phyloP scores from a whole-genome alignment of 2,888 invertebrate species.

The Saturnia japonica region DNA sequence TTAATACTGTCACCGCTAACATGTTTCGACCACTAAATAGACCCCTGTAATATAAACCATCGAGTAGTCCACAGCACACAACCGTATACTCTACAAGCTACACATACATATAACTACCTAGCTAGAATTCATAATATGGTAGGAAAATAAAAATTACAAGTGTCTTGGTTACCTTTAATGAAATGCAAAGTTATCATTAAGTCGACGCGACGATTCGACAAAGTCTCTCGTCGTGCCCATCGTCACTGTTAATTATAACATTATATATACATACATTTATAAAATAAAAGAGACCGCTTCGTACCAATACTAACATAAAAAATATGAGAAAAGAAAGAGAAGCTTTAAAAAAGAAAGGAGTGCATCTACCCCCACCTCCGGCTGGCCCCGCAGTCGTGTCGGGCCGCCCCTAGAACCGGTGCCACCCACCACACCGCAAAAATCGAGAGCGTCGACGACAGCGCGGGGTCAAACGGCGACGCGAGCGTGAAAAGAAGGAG shows the following conservation, averaged over 20 bases:
- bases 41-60: conserved; percentile 52
- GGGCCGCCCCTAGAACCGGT: conserved; percentile 80
- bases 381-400: conserved; percentile 68
- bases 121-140: too few relatives aligned
- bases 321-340: conserved; percentile 82
- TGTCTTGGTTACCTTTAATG: conserved; percentile 75
- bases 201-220: conserved; percentile 68
- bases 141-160: conserved; percentile 68
- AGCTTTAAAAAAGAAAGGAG: conserved; percentile 81
- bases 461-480: conserved; percentile 82
- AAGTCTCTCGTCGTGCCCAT: conserved; percentile 74
- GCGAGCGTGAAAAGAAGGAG: conserved; percentile 81
- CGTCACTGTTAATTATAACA: conserved; percentile 80
- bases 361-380: conserved; percentile 78
- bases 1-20: conserved; percentile 59
- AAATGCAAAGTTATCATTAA: conserved; percentile 80
- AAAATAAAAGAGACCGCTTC: conserved; percentile 80
- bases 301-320: conserved; percentile 78
- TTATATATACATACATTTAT: conserved; percentile 63
- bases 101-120: too few relatives aligned
- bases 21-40: conserved; percentile 55
- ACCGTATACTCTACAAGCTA: conserved; percentile 39
- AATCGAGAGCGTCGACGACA: conserved; percentile 82
- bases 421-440: conserved; percentile 85
- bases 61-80: conserved; percentile 50